phyloP scores from a whole-genome alignment of 2,888 invertebrate species.

The Trisateles emortualis region DNA sequence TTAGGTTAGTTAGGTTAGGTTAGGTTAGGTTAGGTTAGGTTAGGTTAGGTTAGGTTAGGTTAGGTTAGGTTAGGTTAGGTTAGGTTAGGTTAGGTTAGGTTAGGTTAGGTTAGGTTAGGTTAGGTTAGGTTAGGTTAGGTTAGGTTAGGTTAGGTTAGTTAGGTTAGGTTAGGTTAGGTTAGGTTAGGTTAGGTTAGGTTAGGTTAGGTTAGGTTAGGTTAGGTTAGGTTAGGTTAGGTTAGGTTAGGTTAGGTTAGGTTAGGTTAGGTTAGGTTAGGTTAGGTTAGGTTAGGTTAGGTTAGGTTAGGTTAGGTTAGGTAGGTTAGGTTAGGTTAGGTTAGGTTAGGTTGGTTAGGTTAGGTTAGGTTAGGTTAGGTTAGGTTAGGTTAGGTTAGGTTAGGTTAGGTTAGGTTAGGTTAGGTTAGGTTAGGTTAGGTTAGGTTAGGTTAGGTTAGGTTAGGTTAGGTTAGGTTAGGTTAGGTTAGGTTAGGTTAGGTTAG shows the following conservation, averaged over 20 bases:
- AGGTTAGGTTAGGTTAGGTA: conserved; percentile 23
- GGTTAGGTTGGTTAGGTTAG: conserved; percentile 20
- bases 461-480: conserved; percentile 18
- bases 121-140: conserved; percentile 20
- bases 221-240: conserved; percentile 25
- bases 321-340: conserved; percentile 22
- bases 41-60: conserved; percentile 22
- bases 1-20: conserved; percentile 21
- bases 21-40: conserved; percentile 24
- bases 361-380: conserved; percentile 23
- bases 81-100: conserved; percentile 23
- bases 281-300: conserved; percentile 22
- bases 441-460: conserved; percentile 19
- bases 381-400: conserved; percentile 23
- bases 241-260: conserved; percentile 26
- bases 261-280: conserved; percentile 23
- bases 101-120: conserved; percentile 23
- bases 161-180: conserved; percentile 23
- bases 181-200: conserved; percentile 27
- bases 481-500: conserved; percentile 18
- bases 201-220: conserved; percentile 24
- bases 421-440: conserved; percentile 21
- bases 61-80: conserved; percentile 23
- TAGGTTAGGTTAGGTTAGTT: conserved; percentile 22
- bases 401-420: conserved; percentile 21